These are phyloP conservation scores for Genyomyrus donnyi DNA, from an alignment of 2,113 vertebrate species.

Conservation along the genomic window DNA sequence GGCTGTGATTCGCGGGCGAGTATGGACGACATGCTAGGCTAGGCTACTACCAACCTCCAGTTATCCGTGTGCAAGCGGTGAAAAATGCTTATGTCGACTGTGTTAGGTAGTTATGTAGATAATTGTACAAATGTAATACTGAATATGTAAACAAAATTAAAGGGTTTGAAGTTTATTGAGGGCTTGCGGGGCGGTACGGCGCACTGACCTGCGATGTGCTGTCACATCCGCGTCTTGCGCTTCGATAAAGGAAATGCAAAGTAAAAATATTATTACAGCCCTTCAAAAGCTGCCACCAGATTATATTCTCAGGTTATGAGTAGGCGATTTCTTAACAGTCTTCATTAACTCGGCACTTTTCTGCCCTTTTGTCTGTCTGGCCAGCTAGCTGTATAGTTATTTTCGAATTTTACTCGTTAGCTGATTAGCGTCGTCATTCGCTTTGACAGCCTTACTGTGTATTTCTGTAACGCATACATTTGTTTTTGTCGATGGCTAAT, in stretches of 20 bases:
- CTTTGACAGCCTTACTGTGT: neutral
- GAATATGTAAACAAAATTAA: neutral
- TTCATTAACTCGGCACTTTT: neutral
- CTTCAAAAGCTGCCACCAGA: neutral
- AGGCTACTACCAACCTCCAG: neutral
- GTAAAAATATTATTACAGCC: neutral
- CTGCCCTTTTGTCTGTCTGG: neutral
- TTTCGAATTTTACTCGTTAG: neutral
- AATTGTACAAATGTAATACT: neutral
- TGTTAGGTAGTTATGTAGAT: neutral
- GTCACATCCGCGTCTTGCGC: conserved; percentile 9
- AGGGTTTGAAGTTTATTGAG: neutral
- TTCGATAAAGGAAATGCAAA: neutral
- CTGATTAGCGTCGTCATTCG: neutral
- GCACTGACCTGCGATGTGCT: neutral
- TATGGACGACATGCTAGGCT: neutral
- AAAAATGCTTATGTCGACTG: neutral
- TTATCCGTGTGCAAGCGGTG: neutral
- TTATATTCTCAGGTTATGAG: neutral
- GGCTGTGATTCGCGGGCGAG: neutral
- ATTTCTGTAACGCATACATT: neutral
- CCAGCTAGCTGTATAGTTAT: neutral
- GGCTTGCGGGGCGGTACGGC: neutral
- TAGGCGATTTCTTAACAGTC: neutral
- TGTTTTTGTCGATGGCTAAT: neutral